phyloP scores from a whole-genome alignment of 64 coral and sea anemone species.

The Stichodactyla mertensii region DNA sequence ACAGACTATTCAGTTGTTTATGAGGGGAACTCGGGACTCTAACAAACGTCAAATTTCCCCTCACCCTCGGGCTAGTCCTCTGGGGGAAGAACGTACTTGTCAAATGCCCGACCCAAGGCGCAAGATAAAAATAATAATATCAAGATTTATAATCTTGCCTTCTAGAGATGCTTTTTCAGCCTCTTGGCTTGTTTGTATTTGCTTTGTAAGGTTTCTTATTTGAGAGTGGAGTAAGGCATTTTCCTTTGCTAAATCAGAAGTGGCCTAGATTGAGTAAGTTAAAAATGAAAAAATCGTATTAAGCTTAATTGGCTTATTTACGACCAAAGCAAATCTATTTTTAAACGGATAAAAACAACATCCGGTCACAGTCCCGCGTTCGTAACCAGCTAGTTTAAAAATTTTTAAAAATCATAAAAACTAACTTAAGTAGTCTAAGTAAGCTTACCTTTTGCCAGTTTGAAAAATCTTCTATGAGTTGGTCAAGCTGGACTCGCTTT shows the following conservation, averaged over 20 bases:
- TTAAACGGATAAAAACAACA: too few species aligned
- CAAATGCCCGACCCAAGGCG: too few species aligned
- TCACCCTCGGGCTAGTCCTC: too few species aligned
- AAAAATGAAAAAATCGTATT: neutral
- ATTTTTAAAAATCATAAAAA: neutral
- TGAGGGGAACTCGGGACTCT: too few species aligned
- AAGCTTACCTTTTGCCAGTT: conserved; percentile 9
- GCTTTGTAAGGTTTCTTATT: neutral
- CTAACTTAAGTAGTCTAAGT: neutral
- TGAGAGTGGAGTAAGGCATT: neutral
- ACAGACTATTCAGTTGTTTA: too few species aligned
- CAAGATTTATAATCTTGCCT: neutral
- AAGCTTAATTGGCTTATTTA: neutral
- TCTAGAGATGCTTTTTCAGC: conserved; percentile 4
- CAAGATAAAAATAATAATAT: too few species aligned
- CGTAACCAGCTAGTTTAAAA: too few species aligned
- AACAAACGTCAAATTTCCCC: too few species aligned
- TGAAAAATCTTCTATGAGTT: conserved; percentile 10
- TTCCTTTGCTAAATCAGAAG: neutral
- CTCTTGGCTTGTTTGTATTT: conserved; percentile 6
- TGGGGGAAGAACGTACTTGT: too few species aligned
- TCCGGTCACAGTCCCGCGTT: neutral
- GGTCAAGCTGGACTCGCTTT: conserved; percentile 1
- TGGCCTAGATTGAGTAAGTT: neutral
- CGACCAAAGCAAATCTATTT: too few species aligned